Conservation (phyloP, 2,888 invertebrate species). For the Hydraecia micacea region DNA sequence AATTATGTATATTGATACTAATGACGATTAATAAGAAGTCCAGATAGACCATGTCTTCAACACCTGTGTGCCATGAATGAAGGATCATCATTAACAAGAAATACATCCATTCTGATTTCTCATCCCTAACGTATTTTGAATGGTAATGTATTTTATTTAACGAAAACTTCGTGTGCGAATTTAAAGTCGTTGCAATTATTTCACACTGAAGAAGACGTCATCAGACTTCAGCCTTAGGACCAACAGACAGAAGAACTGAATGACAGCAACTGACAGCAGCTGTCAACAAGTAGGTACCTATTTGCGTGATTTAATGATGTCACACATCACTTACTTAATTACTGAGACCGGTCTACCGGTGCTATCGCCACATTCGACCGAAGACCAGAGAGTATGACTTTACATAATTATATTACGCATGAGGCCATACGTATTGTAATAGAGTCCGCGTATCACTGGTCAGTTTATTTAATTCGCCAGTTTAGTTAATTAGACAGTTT, state of each 20-base stretch:
- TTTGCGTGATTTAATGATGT: neutral
- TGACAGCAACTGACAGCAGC: neutral
- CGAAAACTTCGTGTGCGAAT: neutral
- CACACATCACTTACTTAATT: conserved; percentile 12
- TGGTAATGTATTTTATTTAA: neutral
- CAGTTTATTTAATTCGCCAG: neutral
- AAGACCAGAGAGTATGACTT: neutral
- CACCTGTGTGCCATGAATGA: too few relatives aligned
- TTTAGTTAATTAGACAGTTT: neutral
- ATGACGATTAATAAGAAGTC: neutral
- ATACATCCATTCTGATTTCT: neutral
- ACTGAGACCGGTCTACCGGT: neutral
- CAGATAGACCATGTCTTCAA: neutral
- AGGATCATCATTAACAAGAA: neutral
- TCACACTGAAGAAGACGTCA: neutral
- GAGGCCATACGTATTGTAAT: neutral
- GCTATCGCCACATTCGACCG: conserved; percentile 1
- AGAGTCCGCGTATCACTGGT: neutral
- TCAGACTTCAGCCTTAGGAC: neutral
- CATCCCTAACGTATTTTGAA: neutral
- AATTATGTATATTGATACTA: neutral
- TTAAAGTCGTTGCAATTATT: neutral
- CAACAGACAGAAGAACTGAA: neutral
- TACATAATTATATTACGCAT: conserved; percentile 1
- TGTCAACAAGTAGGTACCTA: neutral